Conservation (phyloP, 2,797 vertebrate genomes). For the Esox lucius region DNA sequence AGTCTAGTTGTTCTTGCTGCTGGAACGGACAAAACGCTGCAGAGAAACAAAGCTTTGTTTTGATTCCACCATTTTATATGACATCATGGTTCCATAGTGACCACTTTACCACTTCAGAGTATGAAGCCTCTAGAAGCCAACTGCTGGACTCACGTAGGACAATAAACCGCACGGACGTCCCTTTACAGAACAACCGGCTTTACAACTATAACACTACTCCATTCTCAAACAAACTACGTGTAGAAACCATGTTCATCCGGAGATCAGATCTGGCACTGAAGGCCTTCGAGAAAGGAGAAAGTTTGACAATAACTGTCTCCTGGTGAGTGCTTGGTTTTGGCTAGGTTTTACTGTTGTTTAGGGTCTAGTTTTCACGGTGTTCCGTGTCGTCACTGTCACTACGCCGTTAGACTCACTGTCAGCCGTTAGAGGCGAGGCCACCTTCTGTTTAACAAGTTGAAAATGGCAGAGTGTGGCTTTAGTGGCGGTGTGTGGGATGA, state of each 20-base stretch:
- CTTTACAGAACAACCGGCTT: slow-evolving; percentile 50
- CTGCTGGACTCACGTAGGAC: slow-evolving; percentile 32
- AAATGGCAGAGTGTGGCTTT: not conserved
- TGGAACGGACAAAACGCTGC: slow-evolving; percentile 11
- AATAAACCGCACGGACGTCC: slow-evolving; percentile 58
- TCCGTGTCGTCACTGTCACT: not conserved
- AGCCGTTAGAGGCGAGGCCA: not conserved
- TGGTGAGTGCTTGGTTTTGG: not conserved
- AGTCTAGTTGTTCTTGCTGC: slow-evolving; percentile 9
- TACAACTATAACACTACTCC: slow-evolving; percentile 38
- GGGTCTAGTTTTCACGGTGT: not conserved
- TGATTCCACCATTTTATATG: slow-evolving; percentile 52
- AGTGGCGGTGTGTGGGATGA: not conserved
- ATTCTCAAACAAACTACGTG: slow-evolving; percentile 54
- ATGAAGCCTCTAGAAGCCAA: slow-evolving; percentile 29
- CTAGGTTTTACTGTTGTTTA: not conserved
- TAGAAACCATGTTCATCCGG: slow-evolving; percentile 47
- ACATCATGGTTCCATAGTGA: slow-evolving; percentile 60
- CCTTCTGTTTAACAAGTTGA: not conserved
- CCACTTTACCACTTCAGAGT: slow-evolving; percentile 53
- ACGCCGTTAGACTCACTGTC: not conserved
- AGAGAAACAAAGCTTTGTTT: slow-evolving; percentile 33
- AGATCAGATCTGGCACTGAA: not conserved
- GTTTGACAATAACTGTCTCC: not conserved
- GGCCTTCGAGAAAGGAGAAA: slow-evolving; percentile 25